Percentiles rank a stretch among this genome's conserved stretches.
Conservation (phyloP, 2,888 invertebrate genomes). For the Neoascia interrupta region DNA sequence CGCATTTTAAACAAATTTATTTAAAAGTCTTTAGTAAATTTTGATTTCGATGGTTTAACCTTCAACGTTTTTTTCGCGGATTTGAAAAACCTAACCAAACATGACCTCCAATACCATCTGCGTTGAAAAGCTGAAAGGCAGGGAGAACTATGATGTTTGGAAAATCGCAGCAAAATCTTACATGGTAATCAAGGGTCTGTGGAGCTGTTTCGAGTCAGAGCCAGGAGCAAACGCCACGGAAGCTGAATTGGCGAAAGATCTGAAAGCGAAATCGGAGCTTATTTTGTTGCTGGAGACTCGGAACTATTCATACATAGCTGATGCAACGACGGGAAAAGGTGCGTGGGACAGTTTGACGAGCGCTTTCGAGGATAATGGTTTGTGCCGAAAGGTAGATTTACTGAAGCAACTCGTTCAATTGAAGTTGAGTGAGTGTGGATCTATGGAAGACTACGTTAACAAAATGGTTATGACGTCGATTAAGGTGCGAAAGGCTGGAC, state of each 20-base stretch:
- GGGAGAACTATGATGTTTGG: constrained; percentile 71
- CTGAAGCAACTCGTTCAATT: constrained; percentile 60
- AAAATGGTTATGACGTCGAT: constrained; percentile 61
- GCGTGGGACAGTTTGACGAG: constrained; percentile 59
- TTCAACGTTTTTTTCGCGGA: not conserved
- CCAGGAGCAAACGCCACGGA: not conserved
- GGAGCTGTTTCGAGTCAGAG: constrained; percentile 20
- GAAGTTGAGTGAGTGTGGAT: constrained; percentile 50
- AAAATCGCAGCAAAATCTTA: constrained; percentile 72
- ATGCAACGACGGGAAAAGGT: constrained; percentile 60
- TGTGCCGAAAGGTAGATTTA: constrained; percentile 62
- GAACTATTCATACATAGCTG: constrained; percentile 65
- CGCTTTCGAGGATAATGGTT: constrained; percentile 64
- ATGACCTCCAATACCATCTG: not conserved
- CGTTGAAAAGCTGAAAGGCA: constrained; percentile 41
- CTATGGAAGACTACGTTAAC: constrained; percentile 65
- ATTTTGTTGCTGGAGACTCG: constrained; percentile 65
- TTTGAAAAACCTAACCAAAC: not conserved
- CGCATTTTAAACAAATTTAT: too few relatives aligned
- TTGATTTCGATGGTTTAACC: not conserved
- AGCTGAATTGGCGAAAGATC: constrained; percentile 7
- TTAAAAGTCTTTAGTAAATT: too few relatives aligned
- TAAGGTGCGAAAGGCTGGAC: constrained; percentile 52
- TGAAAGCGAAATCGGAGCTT: constrained; percentile 59
- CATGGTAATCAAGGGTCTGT: constrained; percentile 55